phyloP scores from a whole-genome alignment of 2,113 vertebrate genomes.

The Tamias sibiricus region DNA sequence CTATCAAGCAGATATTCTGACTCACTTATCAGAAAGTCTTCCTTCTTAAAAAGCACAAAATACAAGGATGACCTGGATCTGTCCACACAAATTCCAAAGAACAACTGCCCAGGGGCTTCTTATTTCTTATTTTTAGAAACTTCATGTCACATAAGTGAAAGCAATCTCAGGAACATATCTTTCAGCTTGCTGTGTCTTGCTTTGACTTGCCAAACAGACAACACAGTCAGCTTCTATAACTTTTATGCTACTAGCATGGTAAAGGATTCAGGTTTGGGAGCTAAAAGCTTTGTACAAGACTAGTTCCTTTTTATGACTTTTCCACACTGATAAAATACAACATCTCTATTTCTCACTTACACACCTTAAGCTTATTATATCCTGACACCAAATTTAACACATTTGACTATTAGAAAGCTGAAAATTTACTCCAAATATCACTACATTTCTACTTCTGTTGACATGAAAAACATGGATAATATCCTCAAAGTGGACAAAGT shows the following conservation, averaged over 20 bases:
- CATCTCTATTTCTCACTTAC: constrained; percentile 3
- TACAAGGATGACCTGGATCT: constrained; percentile 21
- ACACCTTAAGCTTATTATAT: not conserved
- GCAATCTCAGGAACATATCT: constrained; percentile 43
- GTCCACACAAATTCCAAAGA: constrained; percentile 39
- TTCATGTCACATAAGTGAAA: constrained; percentile 40
- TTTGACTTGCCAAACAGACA: constrained; percentile 55
- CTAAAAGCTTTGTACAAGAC: not conserved
- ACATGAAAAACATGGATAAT: not conserved
- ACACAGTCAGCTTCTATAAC: constrained; percentile 61
- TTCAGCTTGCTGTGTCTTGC: constrained; percentile 63
- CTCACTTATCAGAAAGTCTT: constrained; percentile 12
- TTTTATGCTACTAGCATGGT: not conserved
- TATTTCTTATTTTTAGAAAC: constrained; percentile 56
- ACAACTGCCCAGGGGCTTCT: not conserved
- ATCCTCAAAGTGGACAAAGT: not conserved
- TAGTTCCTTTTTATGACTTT: constrained; percentile 6
- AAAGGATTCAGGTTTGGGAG: not conserved
- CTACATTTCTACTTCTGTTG: not conserved
- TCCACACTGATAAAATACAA: not conserved
- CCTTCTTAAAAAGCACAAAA: constrained; percentile 56
- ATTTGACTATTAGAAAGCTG: not conserved
- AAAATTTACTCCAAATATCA: not conserved
- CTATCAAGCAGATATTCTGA: not conserved
- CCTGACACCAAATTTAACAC: not conserved